Evolutionary conservation across 1,140 invertebrate species (phyloP).

Genomic region (Conus ventricosus): DNA sequence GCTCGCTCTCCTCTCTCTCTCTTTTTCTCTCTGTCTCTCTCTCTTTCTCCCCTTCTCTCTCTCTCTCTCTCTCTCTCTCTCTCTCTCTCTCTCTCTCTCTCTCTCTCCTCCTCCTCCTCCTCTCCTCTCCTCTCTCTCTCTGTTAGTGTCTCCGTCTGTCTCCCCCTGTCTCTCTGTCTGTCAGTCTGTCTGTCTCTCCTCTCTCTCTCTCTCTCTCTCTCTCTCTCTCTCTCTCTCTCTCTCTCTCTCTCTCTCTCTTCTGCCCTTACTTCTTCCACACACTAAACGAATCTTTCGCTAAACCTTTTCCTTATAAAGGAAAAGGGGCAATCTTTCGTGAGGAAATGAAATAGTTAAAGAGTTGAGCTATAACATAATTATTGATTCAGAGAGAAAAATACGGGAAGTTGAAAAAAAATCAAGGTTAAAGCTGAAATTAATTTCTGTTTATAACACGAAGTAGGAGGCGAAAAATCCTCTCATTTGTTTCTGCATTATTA

Average conservation of each 20-base stretch:
- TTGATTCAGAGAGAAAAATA: too few species aligned
- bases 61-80: slow-evolving; percentile 4
- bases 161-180: not conserved
- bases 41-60: not conserved
- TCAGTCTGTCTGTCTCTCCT: not conserved
- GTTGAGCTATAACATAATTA: too few species aligned
- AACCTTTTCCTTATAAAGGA: not conserved
- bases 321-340: too few species aligned
- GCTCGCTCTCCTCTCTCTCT: not conserved
- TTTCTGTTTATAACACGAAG: too few species aligned
- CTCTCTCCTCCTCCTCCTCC: not conserved
- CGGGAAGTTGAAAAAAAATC: too few species aligned
- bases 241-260: not conserved
- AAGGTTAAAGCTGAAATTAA: too few species aligned
- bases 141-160: not conserved
- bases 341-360: too few species aligned
- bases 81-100: not conserved
- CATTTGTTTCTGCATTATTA: too few species aligned
- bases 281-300: too few species aligned
- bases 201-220: not conserved
- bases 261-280: not conserved
- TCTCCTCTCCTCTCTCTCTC: not conserved
- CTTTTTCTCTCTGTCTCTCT: not conserved
- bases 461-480: too few species aligned
- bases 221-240: not conserved